These are phyloP conservation scores for Dromaius novaehollandiae DNA, from an alignment of 2,113 vertebrate genomes.

Conservation along the genomic window DNA sequence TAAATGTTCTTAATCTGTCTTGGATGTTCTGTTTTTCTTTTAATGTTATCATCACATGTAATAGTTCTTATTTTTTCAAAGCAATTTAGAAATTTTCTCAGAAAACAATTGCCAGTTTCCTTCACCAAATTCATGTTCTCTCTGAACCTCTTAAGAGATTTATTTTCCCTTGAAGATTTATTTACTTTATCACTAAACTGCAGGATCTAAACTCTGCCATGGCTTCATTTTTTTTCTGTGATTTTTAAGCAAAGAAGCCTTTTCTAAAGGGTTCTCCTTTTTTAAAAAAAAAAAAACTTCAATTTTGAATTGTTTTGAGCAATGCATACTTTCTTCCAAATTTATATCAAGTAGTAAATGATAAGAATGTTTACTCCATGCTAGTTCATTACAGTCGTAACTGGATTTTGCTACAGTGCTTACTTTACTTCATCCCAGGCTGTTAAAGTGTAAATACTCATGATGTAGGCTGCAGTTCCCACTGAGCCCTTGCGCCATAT, in stretches of 20 bases:
- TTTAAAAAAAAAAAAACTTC: neutral
- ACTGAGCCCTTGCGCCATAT: rapidly evolving
- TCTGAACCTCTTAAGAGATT: neutral
- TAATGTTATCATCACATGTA: neutral
- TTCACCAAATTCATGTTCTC: neutral
- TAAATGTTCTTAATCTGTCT: neutral
- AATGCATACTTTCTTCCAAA: neutral
- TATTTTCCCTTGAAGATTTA: neutral
- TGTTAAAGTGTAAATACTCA: neutral
- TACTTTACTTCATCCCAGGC: neutral
- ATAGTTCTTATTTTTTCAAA: neutral
- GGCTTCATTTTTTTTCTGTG: neutral
- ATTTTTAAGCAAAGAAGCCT: neutral
- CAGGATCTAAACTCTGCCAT: neutral
- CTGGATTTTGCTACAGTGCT: neutral
- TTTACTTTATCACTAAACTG: neutral
- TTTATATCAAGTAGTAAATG: neutral
- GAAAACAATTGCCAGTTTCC: neutral
- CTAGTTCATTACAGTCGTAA: neutral
- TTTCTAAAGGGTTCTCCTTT: neutral
- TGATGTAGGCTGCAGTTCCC: neutral
- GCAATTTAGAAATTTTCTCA: neutral
- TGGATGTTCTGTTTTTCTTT: neutral
- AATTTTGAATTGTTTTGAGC: neutral
- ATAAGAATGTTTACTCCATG: neutral